Evolutionary conservation across 2,797 vertebrate genomes (phyloP).

Genomic region (Girardinus metallicus): DNA sequence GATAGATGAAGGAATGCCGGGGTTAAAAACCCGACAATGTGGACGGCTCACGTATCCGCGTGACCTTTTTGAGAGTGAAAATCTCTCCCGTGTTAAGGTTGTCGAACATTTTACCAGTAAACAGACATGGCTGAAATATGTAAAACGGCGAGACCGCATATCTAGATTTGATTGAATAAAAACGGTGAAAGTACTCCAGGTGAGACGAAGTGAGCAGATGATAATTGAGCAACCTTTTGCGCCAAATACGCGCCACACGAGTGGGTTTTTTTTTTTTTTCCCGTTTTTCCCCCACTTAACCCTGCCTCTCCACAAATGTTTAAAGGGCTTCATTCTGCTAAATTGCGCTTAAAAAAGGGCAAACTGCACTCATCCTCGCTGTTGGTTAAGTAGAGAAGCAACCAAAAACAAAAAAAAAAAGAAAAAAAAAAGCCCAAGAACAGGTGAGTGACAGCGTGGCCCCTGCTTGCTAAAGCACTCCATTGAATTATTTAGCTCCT

Average conservation of each 20-base stretch:
- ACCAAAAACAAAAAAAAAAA: conserved; percentile 32
- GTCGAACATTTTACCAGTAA: conserved; percentile 3
- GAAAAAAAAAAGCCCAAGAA: conserved; percentile 8
- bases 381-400: background rate
- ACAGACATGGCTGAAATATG: conserved; percentile 3
- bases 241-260: conserved; percentile 38
- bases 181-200: conserved; percentile 35
- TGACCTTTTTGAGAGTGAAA: conserved; percentile 39
- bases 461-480: conserved; percentile 36
- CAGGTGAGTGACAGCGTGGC: conserved; percentile 53
- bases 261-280: conserved; percentile 37
- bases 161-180: conserved; percentile 21
- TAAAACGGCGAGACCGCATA: background rate
- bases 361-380: conserved; percentile 37
- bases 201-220: conserved; percentile 31
- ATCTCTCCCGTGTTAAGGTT: background rate
- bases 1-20: conserved; percentile 13
- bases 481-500: conserved; percentile 65
- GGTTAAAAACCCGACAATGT: conserved; percentile 32
- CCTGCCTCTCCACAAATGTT: conserved; percentile 31
- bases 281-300: conserved; percentile 51
- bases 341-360: conserved; percentile 50
- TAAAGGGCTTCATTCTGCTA: conserved; percentile 46
- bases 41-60: conserved; percentile 37
- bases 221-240: conserved; percentile 50